Evolutionary conservation across 53 echinoderm and acorn worm genomes (phyloP).

Genomic region (Astropecten irregularis): DNA sequence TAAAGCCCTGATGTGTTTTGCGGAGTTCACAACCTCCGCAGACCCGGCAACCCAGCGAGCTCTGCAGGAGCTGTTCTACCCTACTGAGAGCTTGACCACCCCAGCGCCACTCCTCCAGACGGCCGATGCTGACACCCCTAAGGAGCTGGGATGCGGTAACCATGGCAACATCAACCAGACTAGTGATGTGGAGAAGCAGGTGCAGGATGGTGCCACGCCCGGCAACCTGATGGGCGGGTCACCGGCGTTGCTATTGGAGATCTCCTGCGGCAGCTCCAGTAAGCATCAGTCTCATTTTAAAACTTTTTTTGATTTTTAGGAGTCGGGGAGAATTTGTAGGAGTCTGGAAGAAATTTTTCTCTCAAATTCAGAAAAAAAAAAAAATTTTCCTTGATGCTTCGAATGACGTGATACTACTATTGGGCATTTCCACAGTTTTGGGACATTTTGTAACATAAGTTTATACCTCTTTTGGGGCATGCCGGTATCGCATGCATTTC

Average conservation of each 20-base stretch:
- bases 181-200: background rate
- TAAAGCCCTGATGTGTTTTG: slow-evolving; percentile 87
- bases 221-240: slow-evolving; percentile 93
- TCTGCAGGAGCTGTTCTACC: slow-evolving; percentile 64
- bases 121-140: background rate
- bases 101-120: slow-evolving; percentile 3
- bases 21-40: slow-evolving; percentile 75
- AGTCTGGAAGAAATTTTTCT: too few species aligned
- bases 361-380: too few species aligned
- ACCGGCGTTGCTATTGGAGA: slow-evolving; percentile 74
- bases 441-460: too few species aligned
- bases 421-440: too few species aligned
- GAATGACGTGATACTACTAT: too few species aligned
- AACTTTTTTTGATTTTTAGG: too few species aligned
- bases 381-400: too few species aligned
- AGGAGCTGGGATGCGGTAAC: slow-evolving; percentile 7
- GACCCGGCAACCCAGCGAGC: slow-evolving; percentile 53
- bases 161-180: background rate
- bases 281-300: background rate
- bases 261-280: slow-evolving; percentile 37
- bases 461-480: too few species aligned
- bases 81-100: slow-evolving; percentile 11
- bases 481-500: too few species aligned
- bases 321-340: too few species aligned
- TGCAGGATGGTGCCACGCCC: slow-evolving; percentile 89